phyloP scores from a whole-genome alignment of 2,113 vertebrate species.

The Eublepharis macularius region DNA sequence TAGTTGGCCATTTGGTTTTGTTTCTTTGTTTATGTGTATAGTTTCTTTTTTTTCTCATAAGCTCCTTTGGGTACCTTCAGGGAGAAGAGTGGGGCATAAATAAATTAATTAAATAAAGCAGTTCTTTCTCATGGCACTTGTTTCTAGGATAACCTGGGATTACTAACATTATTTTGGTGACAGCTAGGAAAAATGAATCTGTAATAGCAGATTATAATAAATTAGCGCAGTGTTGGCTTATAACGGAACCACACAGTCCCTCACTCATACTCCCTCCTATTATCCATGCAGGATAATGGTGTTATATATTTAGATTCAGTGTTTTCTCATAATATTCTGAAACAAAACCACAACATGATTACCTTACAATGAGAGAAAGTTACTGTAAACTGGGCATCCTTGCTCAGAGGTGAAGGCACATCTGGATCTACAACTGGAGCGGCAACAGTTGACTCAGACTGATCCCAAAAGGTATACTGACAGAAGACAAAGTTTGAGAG shows the following conservation, averaged over 20 bases:
- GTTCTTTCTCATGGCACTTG: background rate
- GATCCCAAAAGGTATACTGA: constrained; percentile 97
- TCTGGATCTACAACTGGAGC: constrained; percentile 95
- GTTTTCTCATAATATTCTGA: background rate
- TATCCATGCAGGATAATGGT: too few relatives aligned
- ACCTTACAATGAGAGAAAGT: constrained; percentile 94
- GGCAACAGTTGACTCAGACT: constrained; percentile 86
- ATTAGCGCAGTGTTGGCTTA: too few relatives aligned
- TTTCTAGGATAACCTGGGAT: background rate
- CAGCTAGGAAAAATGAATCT: background rate
- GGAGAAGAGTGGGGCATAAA: too few relatives aligned
- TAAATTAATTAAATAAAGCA: background rate
- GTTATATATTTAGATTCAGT: background rate
- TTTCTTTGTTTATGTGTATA: too few relatives aligned
- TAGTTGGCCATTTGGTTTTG: too few relatives aligned
- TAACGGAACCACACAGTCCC: too few relatives aligned
- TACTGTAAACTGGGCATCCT: constrained; percentile 89
- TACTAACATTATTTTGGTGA: too few relatives aligned
- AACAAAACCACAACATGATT: constrained; percentile 23
- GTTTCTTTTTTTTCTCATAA: too few relatives aligned
- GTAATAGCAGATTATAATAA: too few relatives aligned
- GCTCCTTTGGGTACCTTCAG: too few relatives aligned
- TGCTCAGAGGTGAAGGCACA: constrained; percentile 81
- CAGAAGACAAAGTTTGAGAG: constrained; percentile 99
- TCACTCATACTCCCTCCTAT: too few relatives aligned